These are phyloP conservation scores for Bucorvus abyssinicus DNA, from an alignment of 2,797 vertebrate genomes.

Conservation along the genomic window DNA sequence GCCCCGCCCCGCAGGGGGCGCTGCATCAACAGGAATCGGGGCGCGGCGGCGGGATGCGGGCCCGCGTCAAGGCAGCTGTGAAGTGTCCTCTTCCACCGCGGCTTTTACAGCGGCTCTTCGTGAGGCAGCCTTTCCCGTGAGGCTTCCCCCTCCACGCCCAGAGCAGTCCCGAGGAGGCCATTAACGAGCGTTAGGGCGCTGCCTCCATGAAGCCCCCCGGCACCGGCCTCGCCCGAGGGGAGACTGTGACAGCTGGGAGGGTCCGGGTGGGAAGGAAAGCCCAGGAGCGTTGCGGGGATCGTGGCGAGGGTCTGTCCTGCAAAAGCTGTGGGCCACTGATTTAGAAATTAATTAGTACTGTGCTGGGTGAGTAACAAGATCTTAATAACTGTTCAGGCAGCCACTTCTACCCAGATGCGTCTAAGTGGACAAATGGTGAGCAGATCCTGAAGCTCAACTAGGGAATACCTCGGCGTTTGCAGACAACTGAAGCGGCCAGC, in stretches of 20 bases:
- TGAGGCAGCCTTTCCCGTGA: background rate
- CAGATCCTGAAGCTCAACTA: background rate
- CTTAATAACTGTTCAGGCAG: background rate
- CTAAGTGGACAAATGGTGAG: fast-evolving
- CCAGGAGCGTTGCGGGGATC: fast-evolving
- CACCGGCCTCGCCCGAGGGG: background rate
- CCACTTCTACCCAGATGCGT: fast-evolving
- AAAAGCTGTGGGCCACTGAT: background rate
- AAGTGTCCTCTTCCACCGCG: too few relatives aligned
- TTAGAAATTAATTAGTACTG: background rate
- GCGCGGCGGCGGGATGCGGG: background rate
- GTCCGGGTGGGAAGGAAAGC: background rate
- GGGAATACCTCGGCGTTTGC: fast-evolving
- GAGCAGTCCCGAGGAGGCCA: background rate
- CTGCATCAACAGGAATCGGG: constrained; percentile 30
- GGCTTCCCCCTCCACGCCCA: background rate
- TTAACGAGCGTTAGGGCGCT: background rate
- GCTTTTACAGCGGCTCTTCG: background rate
- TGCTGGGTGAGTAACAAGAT: background rate
- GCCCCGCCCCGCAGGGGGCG: constrained; percentile 54
- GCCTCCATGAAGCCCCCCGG: background rate
- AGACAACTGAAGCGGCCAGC: too few relatives aligned
- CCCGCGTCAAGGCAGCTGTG: too few relatives aligned
- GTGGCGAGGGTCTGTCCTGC: background rate
- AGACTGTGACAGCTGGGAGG: fast-evolving